A percentile compares a stretch with the other conserved stretches of the same genome.
These are phyloP conservation scores for Papilio glaucus DNA, from an alignment of 1,140 invertebrate species.

Conservation along the genomic window DNA sequence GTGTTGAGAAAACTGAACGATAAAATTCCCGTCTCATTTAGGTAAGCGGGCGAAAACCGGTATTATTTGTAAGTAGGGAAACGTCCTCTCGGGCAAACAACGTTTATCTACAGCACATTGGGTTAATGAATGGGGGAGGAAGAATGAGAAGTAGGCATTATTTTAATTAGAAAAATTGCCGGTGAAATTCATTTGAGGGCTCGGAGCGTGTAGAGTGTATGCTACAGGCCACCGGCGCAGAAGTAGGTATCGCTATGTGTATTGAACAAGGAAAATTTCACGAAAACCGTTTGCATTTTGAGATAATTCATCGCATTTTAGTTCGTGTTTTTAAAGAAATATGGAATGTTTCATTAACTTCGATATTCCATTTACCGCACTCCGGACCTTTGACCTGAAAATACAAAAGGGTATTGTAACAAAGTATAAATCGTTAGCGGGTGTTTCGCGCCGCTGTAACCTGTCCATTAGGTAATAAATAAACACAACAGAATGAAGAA, in stretches of 20 bases:
- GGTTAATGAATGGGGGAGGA: constrained; percentile 80
- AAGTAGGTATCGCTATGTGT: constrained; percentile 28
- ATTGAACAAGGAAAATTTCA: constrained; percentile 29
- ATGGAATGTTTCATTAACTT: neutral
- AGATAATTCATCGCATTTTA: constrained; percentile 7
- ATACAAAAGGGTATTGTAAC: constrained; percentile 35
- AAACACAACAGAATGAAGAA: constrained; percentile 75
- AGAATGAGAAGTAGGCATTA: constrained; percentile 80
- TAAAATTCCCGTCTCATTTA: constrained; percentile 70
- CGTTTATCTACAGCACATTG: constrained; percentile 81
- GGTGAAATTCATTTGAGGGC: constrained; percentile 48
- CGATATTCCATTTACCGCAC: constrained; percentile 3
- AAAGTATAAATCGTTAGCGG: constrained; percentile 21
- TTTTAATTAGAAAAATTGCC: constrained; percentile 82
- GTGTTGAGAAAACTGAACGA: constrained; percentile 64
- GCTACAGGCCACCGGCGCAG: constrained; percentile 31
- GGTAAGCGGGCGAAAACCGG: constrained; percentile 70
- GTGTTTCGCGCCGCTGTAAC: constrained; percentile 61
- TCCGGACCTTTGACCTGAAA: constrained; percentile 37
- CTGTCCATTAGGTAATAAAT: constrained; percentile 80
- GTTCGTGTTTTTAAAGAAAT: constrained; percentile 22
- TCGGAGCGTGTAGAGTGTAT: constrained; percentile 43
- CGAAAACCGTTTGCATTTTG: constrained; percentile 30
- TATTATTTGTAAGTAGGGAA: constrained; percentile 74
- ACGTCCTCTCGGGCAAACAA: constrained; percentile 71